Evolutionary conservation across 64 coral and sea anemone species (phyloP).

Genomic region (Montipora sp.): DNA sequence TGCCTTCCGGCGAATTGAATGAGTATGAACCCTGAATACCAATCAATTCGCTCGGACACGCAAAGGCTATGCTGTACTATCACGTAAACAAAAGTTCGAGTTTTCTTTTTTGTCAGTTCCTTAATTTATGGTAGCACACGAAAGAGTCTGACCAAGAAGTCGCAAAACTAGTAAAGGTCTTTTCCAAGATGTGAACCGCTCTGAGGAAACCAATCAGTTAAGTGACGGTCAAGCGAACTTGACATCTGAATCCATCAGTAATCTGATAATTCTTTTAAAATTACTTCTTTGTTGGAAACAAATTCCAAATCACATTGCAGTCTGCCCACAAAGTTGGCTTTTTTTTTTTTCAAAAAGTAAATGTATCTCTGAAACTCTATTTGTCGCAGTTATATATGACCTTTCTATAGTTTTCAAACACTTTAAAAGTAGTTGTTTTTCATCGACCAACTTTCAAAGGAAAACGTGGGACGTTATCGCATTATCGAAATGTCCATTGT

Average conservation of each 20-base stretch:
- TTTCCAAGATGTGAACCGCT: conserved; percentile 1
- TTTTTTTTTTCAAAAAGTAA: neutral
- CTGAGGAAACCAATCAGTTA: neutral
- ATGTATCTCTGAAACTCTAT: neutral
- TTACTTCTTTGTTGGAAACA: neutral
- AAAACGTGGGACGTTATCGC: too few relatives aligned
- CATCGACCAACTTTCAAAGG: too few relatives aligned
- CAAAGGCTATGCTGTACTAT: neutral
- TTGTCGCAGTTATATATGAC: too few relatives aligned
- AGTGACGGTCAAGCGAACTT: neutral
- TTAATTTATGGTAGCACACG: neutral
- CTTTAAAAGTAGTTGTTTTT: too few relatives aligned
- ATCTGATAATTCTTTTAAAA: neutral
- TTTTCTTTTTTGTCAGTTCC: neutral
- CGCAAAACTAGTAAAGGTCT: neutral
- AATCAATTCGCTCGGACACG: conserved; percentile 3
- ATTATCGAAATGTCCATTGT: too few relatives aligned
- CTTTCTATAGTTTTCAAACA: too few relatives aligned
- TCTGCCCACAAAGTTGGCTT: neutral
- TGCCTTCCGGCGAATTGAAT: conserved; percentile 51
- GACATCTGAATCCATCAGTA: neutral
- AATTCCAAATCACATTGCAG: neutral
- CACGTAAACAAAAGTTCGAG: too few relatives aligned
- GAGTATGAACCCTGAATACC: conserved; percentile 15
- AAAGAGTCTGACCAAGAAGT: neutral